A percentile compares a stretch with the other conserved stretches of the same genome.
Evolutionary conservation across 2,888 invertebrate species (phyloP).

Genomic region (Carpatolechia fugitivella): DNA sequence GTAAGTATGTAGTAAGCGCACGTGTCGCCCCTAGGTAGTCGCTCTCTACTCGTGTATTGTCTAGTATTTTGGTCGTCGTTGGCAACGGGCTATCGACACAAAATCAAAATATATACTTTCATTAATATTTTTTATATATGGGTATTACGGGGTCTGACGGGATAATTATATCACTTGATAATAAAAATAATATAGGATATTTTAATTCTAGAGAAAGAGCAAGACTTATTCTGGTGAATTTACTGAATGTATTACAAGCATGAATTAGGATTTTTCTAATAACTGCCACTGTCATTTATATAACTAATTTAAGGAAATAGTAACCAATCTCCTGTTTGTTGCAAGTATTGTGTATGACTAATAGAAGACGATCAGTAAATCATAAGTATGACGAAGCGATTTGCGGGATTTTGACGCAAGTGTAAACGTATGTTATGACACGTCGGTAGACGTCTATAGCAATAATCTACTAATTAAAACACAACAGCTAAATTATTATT

Average conservation of each 20-base stretch:
- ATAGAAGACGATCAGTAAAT: not conserved
- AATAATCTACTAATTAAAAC: not conserved
- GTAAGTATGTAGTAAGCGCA: not conserved
- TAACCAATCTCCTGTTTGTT: constrained; percentile 9
- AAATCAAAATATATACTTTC: constrained; percentile 27
- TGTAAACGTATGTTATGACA: not conserved
- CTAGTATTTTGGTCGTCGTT: constrained; percentile 16
- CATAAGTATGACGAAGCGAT: not conserved
- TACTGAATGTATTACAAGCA: constrained; percentile 35
- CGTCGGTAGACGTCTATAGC: not conserved
- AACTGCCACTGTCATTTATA: constrained; percentile 31
- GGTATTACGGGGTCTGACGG: constrained; percentile 27
- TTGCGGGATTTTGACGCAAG: not conserved
- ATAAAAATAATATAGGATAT: constrained; percentile 35
- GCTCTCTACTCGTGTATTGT: constrained; percentile 30
- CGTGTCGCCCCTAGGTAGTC: constrained; percentile 17
- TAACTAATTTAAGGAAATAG: constrained; percentile 11
- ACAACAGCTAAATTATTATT: not conserved
- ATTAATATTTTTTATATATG: constrained; percentile 45
- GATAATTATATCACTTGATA: constrained; percentile 34
- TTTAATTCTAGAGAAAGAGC: constrained; percentile 39
- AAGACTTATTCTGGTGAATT: constrained; percentile 43
- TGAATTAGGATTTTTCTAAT: constrained; percentile 37
- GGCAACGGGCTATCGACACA: constrained; percentile 16
- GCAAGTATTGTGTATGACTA: constrained; percentile 1